Evolutionary conservation across 2,113 vertebrate species (phyloP), one percentile per base, ranked within the genome.

Genomic region (Vidua macroura): DNA sequence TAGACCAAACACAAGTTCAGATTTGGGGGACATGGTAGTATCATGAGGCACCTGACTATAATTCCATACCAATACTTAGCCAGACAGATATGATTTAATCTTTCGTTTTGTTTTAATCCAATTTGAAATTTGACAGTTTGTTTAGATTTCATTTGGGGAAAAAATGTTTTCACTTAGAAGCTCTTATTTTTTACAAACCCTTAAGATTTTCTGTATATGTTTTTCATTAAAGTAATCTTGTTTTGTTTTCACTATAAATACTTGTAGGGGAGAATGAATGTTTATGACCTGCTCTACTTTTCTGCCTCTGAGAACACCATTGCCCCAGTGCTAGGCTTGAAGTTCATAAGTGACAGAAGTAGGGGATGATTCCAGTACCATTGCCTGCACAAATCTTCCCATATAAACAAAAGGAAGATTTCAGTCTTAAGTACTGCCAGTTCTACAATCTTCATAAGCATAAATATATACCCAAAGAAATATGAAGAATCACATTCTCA

Each of bases 181-280:
- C 51, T 86, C 62, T 79, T 82, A 67, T 48, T 93, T 92, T 80
- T 89, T 31, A 88, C 39, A 93, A 69, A 94, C 64, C 25, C 15
- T 39, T 74, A 79, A 76, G 43, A 52, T 93, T 87, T 91, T 94
- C 39, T 37, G 30, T 41, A 22, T 19, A 49, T 94, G 75, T n/a
- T 93, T 91, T 95, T 91, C 59, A 96, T 94, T 95, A 97, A 84
- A 91, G n/a, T 89, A 91, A 82, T 88, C 85, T 83, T 76, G 15
- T 66, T 97, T 84, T 91, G 75, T 73, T 95, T 95, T 93, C 56
- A 70, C 28, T 90, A 74, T 44, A 87, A 95, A 95, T 96, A 92
- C 73, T 80, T 92, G 78, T 67, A 72, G 51, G 27, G 63, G 24
- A 92, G 59, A 86, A 85, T 49, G 43, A 90, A 83, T 46, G 63